Evolutionary conservation across 2,888 invertebrate genomes (phyloP).

Genomic region (Blastobasis adustella): DNA sequence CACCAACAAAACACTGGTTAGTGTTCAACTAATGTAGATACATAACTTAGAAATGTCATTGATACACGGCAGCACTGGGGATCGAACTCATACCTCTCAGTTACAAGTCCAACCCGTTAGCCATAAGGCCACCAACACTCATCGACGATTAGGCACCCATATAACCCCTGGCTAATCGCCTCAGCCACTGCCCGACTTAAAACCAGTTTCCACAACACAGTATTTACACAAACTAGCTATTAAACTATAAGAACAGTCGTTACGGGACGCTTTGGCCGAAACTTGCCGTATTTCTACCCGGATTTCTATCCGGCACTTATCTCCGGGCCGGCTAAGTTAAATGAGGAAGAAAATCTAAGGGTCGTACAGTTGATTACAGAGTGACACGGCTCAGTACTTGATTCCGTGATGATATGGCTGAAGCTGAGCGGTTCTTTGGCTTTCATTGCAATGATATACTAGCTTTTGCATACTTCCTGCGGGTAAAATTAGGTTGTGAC

Average conservation of each 20-base stretch:
- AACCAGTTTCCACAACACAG: neutral
- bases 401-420: too few relatives aligned
- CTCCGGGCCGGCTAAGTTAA: constrained; percentile 45
- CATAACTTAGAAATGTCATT: too few relatives aligned
- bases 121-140: too few relatives aligned
- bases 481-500: too few relatives aligned
- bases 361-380: constrained; percentile 43
- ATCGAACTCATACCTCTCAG: too few relatives aligned
- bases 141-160: neutral
- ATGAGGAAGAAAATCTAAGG: constrained; percentile 59
- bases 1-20: too few relatives aligned
- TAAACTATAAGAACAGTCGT: constrained; percentile 12
- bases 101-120: too few relatives aligned
- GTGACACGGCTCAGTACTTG: neutral
- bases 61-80: too few relatives aligned
- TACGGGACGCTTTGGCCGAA: constrained; percentile 20
- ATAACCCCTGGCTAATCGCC: neutral
- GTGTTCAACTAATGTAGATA: too few relatives aligned
- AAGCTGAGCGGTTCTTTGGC: too few relatives aligned
- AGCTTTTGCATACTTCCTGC: too few relatives aligned
- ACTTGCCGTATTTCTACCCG: constrained; percentile 25
- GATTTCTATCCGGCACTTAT: constrained; percentile 32
- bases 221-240: constrained; percentile 5
- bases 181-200: neutral
- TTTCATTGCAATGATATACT: too few relatives aligned